Percentiles rank a stretch among this genome's conserved stretches.
Evolutionary conservation across 2,113 vertebrate genomes (phyloP).

Genomic region (Chaetura pelagica): DNA sequence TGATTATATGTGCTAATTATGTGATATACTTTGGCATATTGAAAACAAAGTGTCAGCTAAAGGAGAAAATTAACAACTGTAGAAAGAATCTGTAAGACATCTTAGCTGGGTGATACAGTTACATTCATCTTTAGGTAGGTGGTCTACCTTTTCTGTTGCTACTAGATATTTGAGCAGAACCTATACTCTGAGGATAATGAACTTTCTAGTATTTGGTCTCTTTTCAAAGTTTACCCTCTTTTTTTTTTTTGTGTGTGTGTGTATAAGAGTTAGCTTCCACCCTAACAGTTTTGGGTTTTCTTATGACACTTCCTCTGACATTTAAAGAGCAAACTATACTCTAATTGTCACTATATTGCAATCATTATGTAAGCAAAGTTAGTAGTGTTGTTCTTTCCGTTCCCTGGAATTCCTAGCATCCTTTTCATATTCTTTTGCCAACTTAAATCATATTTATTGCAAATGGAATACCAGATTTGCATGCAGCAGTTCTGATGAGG

Average conservation of each 20-base stretch:
- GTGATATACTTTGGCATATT: background rate
- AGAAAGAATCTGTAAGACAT: background rate
- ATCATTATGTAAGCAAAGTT: background rate
- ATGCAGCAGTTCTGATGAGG: background rate
- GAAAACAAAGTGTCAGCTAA: background rate
- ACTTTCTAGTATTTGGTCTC: background rate
- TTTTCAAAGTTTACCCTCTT: background rate
- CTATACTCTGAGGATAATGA: background rate
- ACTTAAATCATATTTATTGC: background rate
- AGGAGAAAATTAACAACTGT: background rate
- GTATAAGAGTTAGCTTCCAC: background rate
- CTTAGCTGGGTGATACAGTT: background rate
- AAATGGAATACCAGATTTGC: background rate
- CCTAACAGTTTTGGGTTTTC: background rate
- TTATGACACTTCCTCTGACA: background rate
- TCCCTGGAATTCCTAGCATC: background rate
- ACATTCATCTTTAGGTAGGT: background rate
- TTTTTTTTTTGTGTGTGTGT: background rate
- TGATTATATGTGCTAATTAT: background rate
- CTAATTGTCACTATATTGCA: background rate
- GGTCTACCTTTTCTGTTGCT: background rate
- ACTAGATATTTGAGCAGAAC: background rate
- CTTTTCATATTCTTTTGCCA: slow-evolving; percentile 28
- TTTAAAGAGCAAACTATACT: background rate
- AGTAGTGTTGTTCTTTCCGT: slow-evolving; percentile 12